These are phyloP conservation scores for Rachycentron canadum DNA, from an alignment of 2,797 vertebrate species.

Conservation along the genomic window DNA sequence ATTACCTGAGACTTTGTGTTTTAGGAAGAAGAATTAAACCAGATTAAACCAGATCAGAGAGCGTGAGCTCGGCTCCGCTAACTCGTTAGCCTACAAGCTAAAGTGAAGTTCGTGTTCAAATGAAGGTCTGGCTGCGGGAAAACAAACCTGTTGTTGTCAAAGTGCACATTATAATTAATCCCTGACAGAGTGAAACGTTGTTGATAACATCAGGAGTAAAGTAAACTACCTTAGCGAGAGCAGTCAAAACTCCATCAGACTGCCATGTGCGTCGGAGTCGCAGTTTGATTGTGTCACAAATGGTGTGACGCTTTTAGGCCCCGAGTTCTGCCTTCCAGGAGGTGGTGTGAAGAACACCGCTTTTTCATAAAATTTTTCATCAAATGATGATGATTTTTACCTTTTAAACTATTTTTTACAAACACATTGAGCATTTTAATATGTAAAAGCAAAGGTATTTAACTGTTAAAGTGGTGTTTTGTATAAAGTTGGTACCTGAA, in stretches of 20 bases:
- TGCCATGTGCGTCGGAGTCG: conserved; percentile 67
- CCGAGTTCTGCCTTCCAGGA: not conserved
- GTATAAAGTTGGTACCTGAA: not conserved
- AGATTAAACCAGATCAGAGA: not conserved
- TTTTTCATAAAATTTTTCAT: too few relatives aligned
- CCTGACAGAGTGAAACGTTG: fast-evolving
- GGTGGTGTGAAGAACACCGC: not conserved
- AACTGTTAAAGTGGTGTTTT: fast-evolving
- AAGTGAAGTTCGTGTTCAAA: not conserved
- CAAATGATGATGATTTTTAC: not conserved
- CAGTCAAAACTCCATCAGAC: conserved; percentile 19
- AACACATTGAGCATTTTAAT: not conserved
- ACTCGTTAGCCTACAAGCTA: conserved; percentile 40
- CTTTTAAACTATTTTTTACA: not conserved
- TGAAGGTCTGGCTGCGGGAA: fast-evolving
- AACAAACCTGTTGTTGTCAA: not conserved
- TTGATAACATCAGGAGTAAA: fast-evolving
- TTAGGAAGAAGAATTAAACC: not conserved
- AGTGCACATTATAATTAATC: fast-evolving
- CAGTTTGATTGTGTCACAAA: conserved; percentile 62
- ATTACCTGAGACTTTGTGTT: not conserved
- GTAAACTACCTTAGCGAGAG: conserved; percentile 38
- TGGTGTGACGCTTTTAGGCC: fast-evolving
- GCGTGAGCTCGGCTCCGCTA: conserved; percentile 9
- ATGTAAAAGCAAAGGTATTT: not conserved